phyloP scores from a whole-genome alignment of 2,888 invertebrate species.

The Apodemia duryi region DNA sequence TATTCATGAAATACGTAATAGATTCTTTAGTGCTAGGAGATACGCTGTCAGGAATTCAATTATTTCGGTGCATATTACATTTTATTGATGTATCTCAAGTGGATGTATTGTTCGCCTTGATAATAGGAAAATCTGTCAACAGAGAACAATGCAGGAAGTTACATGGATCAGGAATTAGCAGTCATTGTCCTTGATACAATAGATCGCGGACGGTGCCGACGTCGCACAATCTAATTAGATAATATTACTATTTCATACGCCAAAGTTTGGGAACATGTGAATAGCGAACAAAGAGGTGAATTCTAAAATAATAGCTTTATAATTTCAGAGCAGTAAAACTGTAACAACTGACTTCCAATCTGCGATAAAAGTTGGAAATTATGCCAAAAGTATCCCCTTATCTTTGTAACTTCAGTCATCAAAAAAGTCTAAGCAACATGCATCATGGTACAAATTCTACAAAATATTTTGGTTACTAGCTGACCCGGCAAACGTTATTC shows the following conservation, averaged over 20 bases:
- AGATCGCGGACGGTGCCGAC: constrained; percentile 39
- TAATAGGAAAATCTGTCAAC: constrained; percentile 78
- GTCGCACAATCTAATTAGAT: constrained; percentile 60
- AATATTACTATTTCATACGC: constrained; percentile 50
- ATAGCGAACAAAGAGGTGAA: constrained; percentile 15
- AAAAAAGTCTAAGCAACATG: no score
- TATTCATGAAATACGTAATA: constrained; percentile 8
- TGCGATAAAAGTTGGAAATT: no score
- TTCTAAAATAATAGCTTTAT: neutral
- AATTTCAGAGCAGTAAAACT: neutral
- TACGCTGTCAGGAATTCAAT: constrained; percentile 24
- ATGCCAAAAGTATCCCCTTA: no score
- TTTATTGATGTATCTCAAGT: constrained; percentile 35
- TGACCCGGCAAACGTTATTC: no score
- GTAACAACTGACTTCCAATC: no score
- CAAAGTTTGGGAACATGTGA: constrained; percentile 25
- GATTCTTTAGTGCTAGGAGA: constrained; percentile 14
- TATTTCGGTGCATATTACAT: constrained; percentile 27
- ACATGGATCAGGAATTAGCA: constrained; percentile 76
- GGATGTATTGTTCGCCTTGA: constrained; percentile 53
- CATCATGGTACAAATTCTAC: no score
- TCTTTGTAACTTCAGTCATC: no score
- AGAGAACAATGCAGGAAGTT: constrained; percentile 72
- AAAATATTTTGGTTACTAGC: no score
- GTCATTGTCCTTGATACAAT: constrained; percentile 70